Evolutionary conservation across 2,113 vertebrate species (phyloP).

Genomic region (Aphelocoma coerulescens): DNA sequence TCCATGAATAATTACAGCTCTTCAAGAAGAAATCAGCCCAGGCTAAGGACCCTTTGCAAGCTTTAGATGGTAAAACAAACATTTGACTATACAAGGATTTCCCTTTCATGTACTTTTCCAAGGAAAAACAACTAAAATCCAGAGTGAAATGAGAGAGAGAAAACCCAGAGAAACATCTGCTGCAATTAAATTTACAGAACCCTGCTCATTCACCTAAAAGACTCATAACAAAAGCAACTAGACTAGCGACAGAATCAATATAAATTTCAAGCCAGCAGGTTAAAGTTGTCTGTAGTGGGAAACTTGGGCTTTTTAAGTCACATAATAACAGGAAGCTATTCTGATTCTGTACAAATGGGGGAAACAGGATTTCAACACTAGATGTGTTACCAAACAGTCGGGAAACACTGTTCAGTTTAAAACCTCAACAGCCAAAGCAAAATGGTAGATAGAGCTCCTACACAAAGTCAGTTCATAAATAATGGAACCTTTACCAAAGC

Average conservation of each 20-base stretch:
- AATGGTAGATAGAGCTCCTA: background rate
- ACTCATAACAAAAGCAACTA: background rate
- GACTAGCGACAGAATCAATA: background rate
- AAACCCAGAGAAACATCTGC: constrained; percentile 57
- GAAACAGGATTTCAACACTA: background rate
- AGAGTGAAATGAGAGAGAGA: constrained; percentile 36
- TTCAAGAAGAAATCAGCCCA: constrained; percentile 60
- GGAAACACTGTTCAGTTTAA: background rate
- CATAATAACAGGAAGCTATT: background rate
- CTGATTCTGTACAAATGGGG: background rate
- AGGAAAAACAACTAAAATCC: constrained; percentile 48
- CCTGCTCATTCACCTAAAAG: constrained; percentile 1
- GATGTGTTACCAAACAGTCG: background rate
- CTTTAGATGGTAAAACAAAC: constrained; percentile 67
- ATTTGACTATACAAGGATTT: constrained; percentile 70
- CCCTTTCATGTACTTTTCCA: constrained; percentile 69
- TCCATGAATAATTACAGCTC: constrained; percentile 69
- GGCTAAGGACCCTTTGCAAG: constrained; percentile 45
- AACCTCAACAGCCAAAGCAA: background rate
- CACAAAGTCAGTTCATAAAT: background rate
- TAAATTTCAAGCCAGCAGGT: background rate
- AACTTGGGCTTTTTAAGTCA: background rate
- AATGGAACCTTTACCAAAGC: background rate
- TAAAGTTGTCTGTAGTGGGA: background rate
- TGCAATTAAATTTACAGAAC: constrained; percentile 52